Percentiles rank a stretch among this genome's conserved stretches.
Evolutionary conservation across 1,140 invertebrate species (phyloP).

Genomic region (Philotrypesis tridentata): DNA sequence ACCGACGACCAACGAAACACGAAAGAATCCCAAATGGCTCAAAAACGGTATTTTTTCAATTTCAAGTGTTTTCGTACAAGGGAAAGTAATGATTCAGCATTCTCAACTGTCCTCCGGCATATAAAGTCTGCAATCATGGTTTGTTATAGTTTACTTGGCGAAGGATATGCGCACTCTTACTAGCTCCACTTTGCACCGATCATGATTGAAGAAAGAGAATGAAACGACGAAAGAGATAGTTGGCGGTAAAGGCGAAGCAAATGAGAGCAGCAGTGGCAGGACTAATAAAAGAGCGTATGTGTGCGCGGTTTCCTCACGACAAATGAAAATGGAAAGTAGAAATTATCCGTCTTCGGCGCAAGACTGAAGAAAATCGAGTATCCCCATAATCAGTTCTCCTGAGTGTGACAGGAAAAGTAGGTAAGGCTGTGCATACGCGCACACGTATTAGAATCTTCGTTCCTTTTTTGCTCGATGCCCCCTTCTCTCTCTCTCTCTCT

Average conservation of each 20-base stretch:
- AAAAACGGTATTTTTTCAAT: too few relatives aligned
- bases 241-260: slow-evolving; percentile 12
- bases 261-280: background rate
- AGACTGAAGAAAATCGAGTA: slow-evolving; percentile 19
- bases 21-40: too few relatives aligned
- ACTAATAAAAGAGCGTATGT: slow-evolving; percentile 3
- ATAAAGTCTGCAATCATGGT: background rate
- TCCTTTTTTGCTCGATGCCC: background rate
- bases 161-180: slow-evolving; percentile 25
- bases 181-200: background rate
- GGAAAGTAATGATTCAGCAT: background rate
- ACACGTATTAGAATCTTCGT: slow-evolving; percentile 4
- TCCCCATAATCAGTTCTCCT: slow-evolving; percentile 38
- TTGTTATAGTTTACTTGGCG: background rate
- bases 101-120: too few relatives aligned
- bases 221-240: background rate
- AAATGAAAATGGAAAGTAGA: slow-evolving; percentile 49
- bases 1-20: too few relatives aligned
- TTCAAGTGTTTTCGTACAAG: too few relatives aligned
- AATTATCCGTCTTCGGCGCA: slow-evolving; percentile 31
- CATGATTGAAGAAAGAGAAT: background rate
- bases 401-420: slow-evolving; percentile 44
- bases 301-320: slow-evolving; percentile 23
- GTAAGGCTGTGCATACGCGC: background rate
- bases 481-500: background rate